Evolutionary conservation across 1,140 invertebrate species (phyloP).

Genomic region (Camponotus floridanus): DNA sequence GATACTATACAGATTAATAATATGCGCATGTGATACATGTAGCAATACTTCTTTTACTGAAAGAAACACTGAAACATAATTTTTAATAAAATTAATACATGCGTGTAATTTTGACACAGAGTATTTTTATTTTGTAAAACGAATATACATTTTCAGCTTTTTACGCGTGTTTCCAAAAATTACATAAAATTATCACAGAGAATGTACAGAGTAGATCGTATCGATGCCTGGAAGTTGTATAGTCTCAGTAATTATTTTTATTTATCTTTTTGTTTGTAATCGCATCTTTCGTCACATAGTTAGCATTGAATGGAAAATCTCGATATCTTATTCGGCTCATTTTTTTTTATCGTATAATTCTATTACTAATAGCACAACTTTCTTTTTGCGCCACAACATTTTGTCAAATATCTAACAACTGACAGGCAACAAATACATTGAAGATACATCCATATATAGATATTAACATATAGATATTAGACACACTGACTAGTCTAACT

Average conservation of each 20-base stretch:
- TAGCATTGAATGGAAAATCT: slow-evolving; percentile 15
- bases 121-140: slow-evolving; percentile 77
- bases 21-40: not conserved
- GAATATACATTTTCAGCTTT: slow-evolving; percentile 72
- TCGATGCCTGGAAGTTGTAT: slow-evolving; percentile 75
- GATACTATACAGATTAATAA: not conserved
- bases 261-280: slow-evolving; percentile 12
- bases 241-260: slow-evolving; percentile 60
- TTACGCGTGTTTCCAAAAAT: slow-evolving; percentile 69
- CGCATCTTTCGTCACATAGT: not conserved
- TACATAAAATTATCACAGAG: slow-evolving; percentile 82
- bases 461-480: slow-evolving; percentile 71
- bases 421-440: slow-evolving; percentile 74
- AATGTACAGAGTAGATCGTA: slow-evolving; percentile 78
- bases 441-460: slow-evolving; percentile 71
- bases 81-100: slow-evolving; percentile 5
- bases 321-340: not conserved
- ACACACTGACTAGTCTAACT: slow-evolving; percentile 73
- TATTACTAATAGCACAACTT: not conserved
- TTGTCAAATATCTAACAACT: slow-evolving; percentile 66
- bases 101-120: slow-evolving; percentile 52
- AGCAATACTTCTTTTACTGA: not conserved
- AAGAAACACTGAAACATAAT: not conserved
- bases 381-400: not conserved
- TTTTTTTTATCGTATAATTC: slow-evolving; percentile 22